Base-by-base conservation (phyloP, 2,113 vertebrate species). In the Lethenteron camtschaticum region DNA sequence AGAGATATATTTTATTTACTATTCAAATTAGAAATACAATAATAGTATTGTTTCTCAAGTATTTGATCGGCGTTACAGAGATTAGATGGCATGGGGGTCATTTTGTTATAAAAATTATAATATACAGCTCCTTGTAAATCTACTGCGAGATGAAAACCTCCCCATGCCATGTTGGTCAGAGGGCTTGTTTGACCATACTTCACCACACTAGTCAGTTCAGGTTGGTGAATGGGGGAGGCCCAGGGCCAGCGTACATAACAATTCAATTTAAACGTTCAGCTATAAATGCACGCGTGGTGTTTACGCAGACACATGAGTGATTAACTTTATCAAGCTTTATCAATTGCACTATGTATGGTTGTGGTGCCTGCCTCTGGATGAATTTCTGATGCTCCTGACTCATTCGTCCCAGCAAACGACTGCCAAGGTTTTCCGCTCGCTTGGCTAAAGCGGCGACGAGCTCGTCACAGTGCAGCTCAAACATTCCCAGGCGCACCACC, bases 401-500 rank as follows among this genome's bases (percentile, higher is more conserved):
- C 82, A 87, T 82, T 71, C 75, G 80, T 9, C 74, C 71, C 68
- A 81, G 73, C 71, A 91, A 76, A 76, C 78, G 86, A 69, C 82
- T 76, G 77, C 78, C 77, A 63, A 91, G 78, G 13, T 74, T 56
- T 11, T 85, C 79, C 11, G 82, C 82, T 69, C 80, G 78, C 72
- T 83, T 83, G 57, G 81, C 77, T 71, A 95, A 77, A 63, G 82
- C 73, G 12, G 76, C 75, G 73, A 88, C 80, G 69, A 94, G 76
- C 69, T 84, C 80, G 55, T 86, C 83, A 73, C 81, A 86, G 69
- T 79, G 86, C 24, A 94, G 73, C 74, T 89, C 85, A 77, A 89
- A 94, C 84, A 90, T 85, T 72, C 88, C 86, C 58, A 94, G 77
- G 58, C 69, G 81, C 56, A 83, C 18, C 24, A 75, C 78, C 89